Evolutionary conservation across 2,888 invertebrate genomes (phyloP).

Genomic region (Chymomyza amoena): DNA sequence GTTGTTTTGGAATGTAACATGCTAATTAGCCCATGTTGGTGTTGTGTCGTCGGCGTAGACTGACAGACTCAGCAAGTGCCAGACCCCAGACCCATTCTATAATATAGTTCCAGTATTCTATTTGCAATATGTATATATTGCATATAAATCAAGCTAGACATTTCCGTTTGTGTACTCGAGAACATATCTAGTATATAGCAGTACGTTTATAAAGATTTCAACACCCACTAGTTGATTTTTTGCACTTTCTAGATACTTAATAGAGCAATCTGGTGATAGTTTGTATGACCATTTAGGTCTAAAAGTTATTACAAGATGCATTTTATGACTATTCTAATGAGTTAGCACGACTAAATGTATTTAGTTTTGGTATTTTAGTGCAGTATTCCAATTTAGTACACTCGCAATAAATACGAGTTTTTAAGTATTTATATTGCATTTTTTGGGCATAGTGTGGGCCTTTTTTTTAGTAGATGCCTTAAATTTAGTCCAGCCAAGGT

Average conservation of each 20-base stretch:
- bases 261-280: constrained; percentile 26
- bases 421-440: too few relatives aligned
- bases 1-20: constrained; percentile 52
- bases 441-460: too few relatives aligned
- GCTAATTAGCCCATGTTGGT: constrained; percentile 62
- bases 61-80: constrained; percentile 19
- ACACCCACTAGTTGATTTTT: constrained; percentile 46
- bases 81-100: constrained; percentile 5
- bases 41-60: background rate
- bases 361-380: too few relatives aligned
- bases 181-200: background rate
- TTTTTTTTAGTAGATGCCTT: too few relatives aligned
- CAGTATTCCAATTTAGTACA: too few relatives aligned
- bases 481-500: too few relatives aligned
- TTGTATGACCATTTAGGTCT: constrained; percentile 38
- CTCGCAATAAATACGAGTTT: too few relatives aligned
- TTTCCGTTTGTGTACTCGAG: constrained; percentile 44
- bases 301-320: constrained; percentile 26
- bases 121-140: constrained; percentile 21
- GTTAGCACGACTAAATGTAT: too few relatives aligned
- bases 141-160: constrained; percentile 40
- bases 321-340: background rate
- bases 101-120: constrained; percentile 2
- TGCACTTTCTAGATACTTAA: constrained; percentile 39
- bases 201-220: constrained; percentile 44